These are phyloP conservation scores for Drosophila falleni DNA, from an alignment of 2,888 invertebrate genomes.

Conservation along the genomic window DNA sequence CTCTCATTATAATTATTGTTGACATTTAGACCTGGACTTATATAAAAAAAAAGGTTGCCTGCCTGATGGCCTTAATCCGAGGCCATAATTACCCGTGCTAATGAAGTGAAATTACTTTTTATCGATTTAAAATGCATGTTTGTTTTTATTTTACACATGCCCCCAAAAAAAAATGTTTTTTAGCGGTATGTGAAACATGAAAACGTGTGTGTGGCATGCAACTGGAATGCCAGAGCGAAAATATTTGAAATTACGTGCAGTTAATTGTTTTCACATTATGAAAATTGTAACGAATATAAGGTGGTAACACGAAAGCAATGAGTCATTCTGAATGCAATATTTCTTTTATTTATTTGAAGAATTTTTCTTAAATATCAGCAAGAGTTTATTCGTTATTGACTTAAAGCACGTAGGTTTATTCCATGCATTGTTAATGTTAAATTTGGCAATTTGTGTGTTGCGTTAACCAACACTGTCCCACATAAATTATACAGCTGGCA, in stretches of 20 bases:
- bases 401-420: background rate
- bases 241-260: constrained; percentile 58
- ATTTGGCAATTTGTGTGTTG: constrained; percentile 32
- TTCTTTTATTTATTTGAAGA: background rate
- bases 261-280: constrained; percentile 51
- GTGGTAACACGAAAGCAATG: constrained; percentile 27
- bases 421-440: constrained; percentile 19
- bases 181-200: background rate
- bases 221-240: constrained; percentile 24
- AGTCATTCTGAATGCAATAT: constrained; percentile 18
- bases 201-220: constrained; percentile 24
- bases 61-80: constrained; percentile 48
- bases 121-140: constrained; percentile 54
- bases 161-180: constrained; percentile 14
- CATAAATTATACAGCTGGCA: constrained; percentile 41
- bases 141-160: constrained; percentile 12
- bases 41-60: constrained; percentile 11
- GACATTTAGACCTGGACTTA: constrained; percentile 63
- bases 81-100: constrained; percentile 69
- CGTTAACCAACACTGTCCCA: constrained; percentile 41
- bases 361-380: background rate
- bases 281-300: constrained; percentile 1
- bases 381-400: background rate
- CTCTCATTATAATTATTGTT: constrained; percentile 71
- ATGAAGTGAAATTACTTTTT: constrained; percentile 70